Evolutionary conservation across 37 sponge, comb jelly and placozoan species (phyloP).

Genomic region (Ephydatia muelleri): DNA sequence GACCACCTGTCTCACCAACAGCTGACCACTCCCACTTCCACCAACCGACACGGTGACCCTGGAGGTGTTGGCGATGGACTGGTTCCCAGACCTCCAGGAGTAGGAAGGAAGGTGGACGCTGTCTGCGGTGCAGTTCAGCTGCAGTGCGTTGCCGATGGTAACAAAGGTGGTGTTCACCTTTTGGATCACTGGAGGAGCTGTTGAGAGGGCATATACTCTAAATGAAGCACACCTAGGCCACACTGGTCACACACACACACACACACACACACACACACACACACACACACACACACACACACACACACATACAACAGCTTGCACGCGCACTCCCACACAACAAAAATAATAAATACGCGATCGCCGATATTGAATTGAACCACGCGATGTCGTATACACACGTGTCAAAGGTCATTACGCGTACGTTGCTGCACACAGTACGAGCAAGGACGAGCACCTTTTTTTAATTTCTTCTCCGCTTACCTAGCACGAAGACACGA

Average conservation of each 20-base stretch:
- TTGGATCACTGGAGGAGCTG: background rate
- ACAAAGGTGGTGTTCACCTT: background rate
- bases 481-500: background rate
- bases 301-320: background rate
- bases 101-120: background rate
- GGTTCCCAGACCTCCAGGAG: background rate
- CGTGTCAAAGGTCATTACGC: no score
- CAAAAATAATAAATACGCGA: no score
- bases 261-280: background rate
- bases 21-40: background rate
- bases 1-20: background rate
- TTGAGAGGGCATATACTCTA: background rate
- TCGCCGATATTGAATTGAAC: no score
- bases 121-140: background rate
- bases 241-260: no score
- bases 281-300: background rate
- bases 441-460: no score
- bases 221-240: background rate
- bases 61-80: background rate
- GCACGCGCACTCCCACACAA: no score
- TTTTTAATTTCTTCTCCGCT: no score
- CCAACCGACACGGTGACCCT: background rate
- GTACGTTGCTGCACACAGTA: no score
- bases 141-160: background rate
- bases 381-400: no score